Percentiles rank a stretch among this genome's conserved stretches.
These are phyloP conservation scores for Lagodon rhomboides DNA, from an alignment of 2,797 vertebrate genomes.

Conservation along the genomic window DNA sequence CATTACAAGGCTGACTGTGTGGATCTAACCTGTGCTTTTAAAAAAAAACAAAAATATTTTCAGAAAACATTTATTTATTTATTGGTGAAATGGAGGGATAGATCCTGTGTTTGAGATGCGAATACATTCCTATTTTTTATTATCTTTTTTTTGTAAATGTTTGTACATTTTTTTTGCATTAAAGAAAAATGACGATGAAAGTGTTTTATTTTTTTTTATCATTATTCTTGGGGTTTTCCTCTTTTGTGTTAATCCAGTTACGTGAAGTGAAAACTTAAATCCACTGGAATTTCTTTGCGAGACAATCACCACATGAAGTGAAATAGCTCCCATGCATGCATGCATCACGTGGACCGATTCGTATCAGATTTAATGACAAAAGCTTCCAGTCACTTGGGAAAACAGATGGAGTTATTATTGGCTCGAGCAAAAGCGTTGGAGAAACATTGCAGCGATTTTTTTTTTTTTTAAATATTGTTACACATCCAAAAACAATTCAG, in stretches of 20 bases:
- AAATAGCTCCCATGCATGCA: slow-evolving; percentile 12
- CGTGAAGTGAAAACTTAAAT: background rate
- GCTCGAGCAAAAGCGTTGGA: slow-evolving; percentile 33
- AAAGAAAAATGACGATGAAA: slow-evolving; percentile 90
- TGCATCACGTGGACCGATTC: slow-evolving; percentile 18
- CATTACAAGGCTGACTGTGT: slow-evolving; percentile 80
- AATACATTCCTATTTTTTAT: slow-evolving; percentile 98
- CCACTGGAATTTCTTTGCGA: background rate
- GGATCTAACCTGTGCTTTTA: slow-evolving; percentile 87
- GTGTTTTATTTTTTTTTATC: slow-evolving; percentile 16
- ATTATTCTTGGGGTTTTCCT: background rate
- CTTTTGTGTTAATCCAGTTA: background rate
- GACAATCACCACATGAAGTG: background rate
- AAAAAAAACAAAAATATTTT: slow-evolving; percentile 77
- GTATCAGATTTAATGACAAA: slow-evolving; percentile 52
- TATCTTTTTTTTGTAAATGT: slow-evolving; percentile 94
- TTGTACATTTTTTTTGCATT: slow-evolving; percentile 98
- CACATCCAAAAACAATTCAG: slow-evolving; percentile 11
- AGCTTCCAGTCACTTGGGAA: slow-evolving; percentile 55
- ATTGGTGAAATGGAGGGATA: slow-evolving; percentile 94
- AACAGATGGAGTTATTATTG: slow-evolving; percentile 63
- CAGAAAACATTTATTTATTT: slow-evolving; percentile 99
- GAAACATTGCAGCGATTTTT: slow-evolving; percentile 42
- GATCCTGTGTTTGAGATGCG: slow-evolving; percentile 95
- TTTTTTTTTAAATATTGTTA: background rate